These are phyloP conservation scores for Harpegnathos saltator DNA, from an alignment of 1,140 invertebrate genomes.

Conservation along the genomic window DNA sequence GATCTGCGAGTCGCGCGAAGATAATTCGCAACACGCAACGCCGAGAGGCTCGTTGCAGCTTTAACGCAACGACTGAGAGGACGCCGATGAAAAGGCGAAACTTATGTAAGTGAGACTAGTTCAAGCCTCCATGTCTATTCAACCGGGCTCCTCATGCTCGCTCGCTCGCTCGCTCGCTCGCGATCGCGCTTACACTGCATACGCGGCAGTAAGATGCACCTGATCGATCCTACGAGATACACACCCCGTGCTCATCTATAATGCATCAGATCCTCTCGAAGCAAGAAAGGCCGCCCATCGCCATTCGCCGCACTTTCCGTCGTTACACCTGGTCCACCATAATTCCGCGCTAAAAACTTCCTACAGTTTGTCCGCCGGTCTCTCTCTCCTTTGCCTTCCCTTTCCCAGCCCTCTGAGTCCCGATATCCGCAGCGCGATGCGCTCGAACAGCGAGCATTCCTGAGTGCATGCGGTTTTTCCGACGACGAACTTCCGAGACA, in stretches of 20 bases:
- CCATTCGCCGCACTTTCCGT: conserved; percentile 46
- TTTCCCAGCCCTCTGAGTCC: neutral
- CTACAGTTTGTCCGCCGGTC: conserved; percentile 32
- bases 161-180: neutral
- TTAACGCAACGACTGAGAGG: neutral
- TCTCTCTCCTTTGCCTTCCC: neutral
- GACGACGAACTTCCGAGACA: conserved; percentile 51
- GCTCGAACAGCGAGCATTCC: conserved; percentile 17
- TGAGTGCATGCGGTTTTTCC: conserved; percentile 51
- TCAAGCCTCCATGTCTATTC: conserved; percentile 21
- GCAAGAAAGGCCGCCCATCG: conserved; percentile 38
- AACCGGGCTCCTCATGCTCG: neutral
- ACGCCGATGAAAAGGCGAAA: neutral
- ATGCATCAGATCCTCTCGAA: conserved; percentile 50
- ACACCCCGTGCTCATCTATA: conserved; percentile 47
- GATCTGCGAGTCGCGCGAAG: neutral
- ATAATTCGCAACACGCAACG: neutral
- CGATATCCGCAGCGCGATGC: neutral
- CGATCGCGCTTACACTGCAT: neutral
- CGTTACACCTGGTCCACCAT: conserved; percentile 60
- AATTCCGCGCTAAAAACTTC: conserved; percentile 57
- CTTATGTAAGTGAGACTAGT: neutral
- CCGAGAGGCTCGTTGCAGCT: neutral
- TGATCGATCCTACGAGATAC: conserved; percentile 37
- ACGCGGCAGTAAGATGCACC: conserved; percentile 17